phyloP scores from a whole-genome alignment of 2,888 invertebrate species.

The Diaperis boleti region DNA sequence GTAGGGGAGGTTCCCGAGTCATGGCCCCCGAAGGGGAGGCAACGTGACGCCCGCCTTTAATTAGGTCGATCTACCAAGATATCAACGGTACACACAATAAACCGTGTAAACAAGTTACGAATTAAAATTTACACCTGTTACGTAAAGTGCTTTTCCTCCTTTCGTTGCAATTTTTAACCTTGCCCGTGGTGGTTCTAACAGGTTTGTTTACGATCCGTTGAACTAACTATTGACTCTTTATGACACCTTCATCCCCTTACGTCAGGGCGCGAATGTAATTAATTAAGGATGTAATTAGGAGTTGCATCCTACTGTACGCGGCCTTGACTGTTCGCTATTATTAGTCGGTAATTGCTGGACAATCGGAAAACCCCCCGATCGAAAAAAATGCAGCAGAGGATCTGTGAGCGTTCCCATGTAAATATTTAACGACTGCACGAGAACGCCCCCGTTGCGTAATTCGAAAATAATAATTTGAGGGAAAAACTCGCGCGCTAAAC shows the following conservation, averaged over 20 bases:
- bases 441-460: constrained; percentile 18
- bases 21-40: constrained; percentile 14
- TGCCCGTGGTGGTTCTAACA: constrained; percentile 27
- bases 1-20: neutral
- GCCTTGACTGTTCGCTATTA: constrained; percentile 17
- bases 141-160: constrained; percentile 31
- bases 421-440: constrained; percentile 22
- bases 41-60: too few relatives aligned
- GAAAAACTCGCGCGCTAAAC: constrained; percentile 35
- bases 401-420: constrained; percentile 18
- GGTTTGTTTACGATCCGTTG: constrained; percentile 20
- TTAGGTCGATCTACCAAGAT: too few relatives aligned
- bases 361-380: constrained; percentile 8
- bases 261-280: constrained; percentile 21
- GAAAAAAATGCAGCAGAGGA: constrained; percentile 3
- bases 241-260: constrained; percentile 11
- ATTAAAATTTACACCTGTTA: constrained; percentile 35
- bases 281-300: constrained; percentile 20
- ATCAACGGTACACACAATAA: constrained; percentile 20
- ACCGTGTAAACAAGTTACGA: neutral
- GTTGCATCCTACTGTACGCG: constrained; percentile 14
- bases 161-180: constrained; percentile 31
- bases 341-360: constrained; percentile 5
- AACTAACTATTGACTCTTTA: neutral
- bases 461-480: constrained; percentile 30